These are phyloP conservation scores for Agrochola circellaris DNA, from an alignment of 2,888 invertebrate species.

Conservation along the genomic window DNA sequence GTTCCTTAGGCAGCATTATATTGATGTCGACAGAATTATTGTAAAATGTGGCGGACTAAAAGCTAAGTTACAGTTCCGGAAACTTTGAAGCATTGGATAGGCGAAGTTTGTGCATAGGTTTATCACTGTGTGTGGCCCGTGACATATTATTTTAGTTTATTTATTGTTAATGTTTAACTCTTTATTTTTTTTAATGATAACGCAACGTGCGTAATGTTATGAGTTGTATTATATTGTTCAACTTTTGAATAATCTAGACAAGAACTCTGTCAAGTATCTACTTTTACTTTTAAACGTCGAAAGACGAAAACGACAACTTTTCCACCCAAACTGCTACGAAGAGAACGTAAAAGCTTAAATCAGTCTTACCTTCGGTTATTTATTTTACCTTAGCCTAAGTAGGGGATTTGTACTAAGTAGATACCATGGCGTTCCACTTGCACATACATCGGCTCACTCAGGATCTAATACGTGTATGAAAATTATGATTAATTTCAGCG, in stretches of 20 bases:
- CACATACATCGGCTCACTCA: not conserved
- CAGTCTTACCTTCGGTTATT: not conserved
- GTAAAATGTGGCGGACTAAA: constrained; percentile 8
- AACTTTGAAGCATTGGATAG: not conserved
- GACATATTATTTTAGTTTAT: not conserved
- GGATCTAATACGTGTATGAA: no score
- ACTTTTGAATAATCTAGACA: constrained; percentile 4
- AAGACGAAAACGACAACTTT: not conserved
- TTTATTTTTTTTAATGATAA: not conserved
- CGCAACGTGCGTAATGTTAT: not conserved
- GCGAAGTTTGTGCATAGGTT: not conserved
- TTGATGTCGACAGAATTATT: not conserved
- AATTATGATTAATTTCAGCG: not conserved
- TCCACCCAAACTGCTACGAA: constrained; percentile 1
- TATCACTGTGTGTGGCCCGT: not conserved
- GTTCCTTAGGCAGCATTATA: not conserved
- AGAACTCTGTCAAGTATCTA: not conserved
- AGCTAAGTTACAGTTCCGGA: constrained; percentile 7
- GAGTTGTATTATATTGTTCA: not conserved
- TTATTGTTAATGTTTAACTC: not conserved
- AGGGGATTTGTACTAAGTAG: not conserved
- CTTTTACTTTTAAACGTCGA: constrained; percentile 1
- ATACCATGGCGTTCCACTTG: not conserved
- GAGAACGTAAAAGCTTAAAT: not conserved
- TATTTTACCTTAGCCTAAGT: not conserved